phyloP scores from a whole-genome alignment of 2,888 invertebrate genomes.

The Microctonus brassicae region DNA sequence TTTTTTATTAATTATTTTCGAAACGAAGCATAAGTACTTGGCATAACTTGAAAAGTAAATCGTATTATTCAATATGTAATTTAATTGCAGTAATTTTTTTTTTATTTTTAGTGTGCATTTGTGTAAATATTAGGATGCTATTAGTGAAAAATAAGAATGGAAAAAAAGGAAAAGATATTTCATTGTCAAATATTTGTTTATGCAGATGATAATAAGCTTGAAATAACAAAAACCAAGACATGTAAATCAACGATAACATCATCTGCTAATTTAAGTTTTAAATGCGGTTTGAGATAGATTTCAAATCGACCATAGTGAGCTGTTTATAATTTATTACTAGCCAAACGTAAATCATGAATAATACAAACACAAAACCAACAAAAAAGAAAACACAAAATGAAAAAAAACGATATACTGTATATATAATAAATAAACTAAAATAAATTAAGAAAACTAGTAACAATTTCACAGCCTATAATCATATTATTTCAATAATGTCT shows the following conservation, averaged over 20 bases:
- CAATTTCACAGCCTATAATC: slow-evolving; percentile 18
- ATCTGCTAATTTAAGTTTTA: slow-evolving; percentile 39
- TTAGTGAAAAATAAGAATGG: slow-evolving; percentile 3
- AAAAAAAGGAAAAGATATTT: slow-evolving; percentile 23
- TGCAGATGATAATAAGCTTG: not conserved
- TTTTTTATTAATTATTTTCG: not conserved
- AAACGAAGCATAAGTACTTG: slow-evolving; percentile 15
- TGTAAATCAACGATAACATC: slow-evolving; percentile 29
- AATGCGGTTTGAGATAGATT: slow-evolving; percentile 38
- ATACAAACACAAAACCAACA: slow-evolving; percentile 37
- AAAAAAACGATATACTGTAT: slow-evolving; percentile 46
- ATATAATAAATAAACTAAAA: slow-evolving; percentile 43
- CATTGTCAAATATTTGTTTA: slow-evolving; percentile 3
- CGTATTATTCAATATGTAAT: slow-evolving; percentile 10
- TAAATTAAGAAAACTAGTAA: slow-evolving; percentile 34
- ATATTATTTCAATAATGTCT: slow-evolving; percentile 12
- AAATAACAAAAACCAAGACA: slow-evolving; percentile 11
- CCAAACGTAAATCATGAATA: slow-evolving; percentile 49
- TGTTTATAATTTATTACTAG: slow-evolving; percentile 66
- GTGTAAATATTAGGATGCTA: slow-evolving; percentile 57
- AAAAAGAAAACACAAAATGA: slow-evolving; percentile 39
- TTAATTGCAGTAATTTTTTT: slow-evolving; percentile 24
- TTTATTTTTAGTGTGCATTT: slow-evolving; percentile 58
- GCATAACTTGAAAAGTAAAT: slow-evolving; percentile 16
- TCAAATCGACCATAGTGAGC: slow-evolving; percentile 49